Evolutionary conservation across 2,113 vertebrate genomes (phyloP), one percentile per base, ranked within the genome.

Genomic region (Falcunculus frontatus): DNA sequence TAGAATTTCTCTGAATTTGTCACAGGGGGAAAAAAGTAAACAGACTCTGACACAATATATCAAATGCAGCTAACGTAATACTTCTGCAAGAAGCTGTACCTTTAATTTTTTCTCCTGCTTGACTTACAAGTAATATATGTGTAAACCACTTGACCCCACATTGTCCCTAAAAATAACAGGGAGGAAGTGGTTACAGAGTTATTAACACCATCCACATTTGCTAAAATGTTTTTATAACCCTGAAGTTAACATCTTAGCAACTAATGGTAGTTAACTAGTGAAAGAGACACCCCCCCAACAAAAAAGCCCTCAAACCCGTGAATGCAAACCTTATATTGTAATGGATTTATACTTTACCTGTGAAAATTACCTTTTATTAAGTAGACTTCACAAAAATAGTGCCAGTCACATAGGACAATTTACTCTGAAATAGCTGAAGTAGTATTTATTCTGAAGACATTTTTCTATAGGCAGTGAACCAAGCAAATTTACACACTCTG

Each of bases 131-230:
- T 42, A 69, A 55, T 76, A 16, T 25, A 64, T 22, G 4, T 59
- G 22, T 46, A 49, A 33, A 70, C 11, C 27, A 49, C 41, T 35
- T 90, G 69, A 81, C 25, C 74, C 57, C 23, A 46, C 47, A 60
- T 20, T 41, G 49, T 60, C 62, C 50, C 84, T 86, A 90, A 95
- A 95, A 92, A 65, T 93, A 83, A 76, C 49, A 49, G 35, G 13
- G 27, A 86, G 84, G 90, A 97, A 94, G 91, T 94, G 87, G 90
- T 89, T 95, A 59, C 46, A 81, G 42, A 56, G 46, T 72, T 81
- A 53, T 35, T 93, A 42, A 32, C 59, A 84, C 42, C 76, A 68
- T 79, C 35, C 62, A 87, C 23, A 23, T 44, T 82, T 72, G 49
- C 41, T 76, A 42, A 87, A 85, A 53, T 89, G 46, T 39, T 91